A percentile compares a stretch with the other conserved stretches of the same genome.
These are phyloP conservation scores for Heteractis magnifica DNA, from an alignment of 92 coral and sea anemone species.

Conservation along the genomic window DNA sequence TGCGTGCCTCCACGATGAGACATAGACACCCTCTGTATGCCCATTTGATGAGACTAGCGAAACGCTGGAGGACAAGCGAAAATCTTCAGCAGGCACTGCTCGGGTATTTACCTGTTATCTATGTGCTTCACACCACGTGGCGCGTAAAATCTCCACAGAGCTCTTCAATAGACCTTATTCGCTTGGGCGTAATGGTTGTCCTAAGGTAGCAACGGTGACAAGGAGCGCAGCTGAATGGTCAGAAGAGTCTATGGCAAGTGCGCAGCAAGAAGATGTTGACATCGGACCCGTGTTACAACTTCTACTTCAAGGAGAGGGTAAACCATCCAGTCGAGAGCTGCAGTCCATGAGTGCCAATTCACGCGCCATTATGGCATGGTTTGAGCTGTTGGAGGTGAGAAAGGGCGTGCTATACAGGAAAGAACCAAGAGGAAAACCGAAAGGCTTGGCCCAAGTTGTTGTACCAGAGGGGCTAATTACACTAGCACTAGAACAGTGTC, in stretches of 20 bases:
- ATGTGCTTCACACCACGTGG: no score
- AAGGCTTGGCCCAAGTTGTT: slow-evolving; percentile 10
- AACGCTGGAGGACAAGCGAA: no score
- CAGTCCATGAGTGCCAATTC: slow-evolving; percentile 18
- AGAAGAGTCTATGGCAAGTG: slow-evolving; percentile 34
- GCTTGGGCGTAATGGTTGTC: no score
- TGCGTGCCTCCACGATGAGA: no score
- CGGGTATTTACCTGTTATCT: no score
- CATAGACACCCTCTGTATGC: no score
- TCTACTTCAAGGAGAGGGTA: slow-evolving; percentile 5
- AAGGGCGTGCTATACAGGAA: slow-evolving; percentile 10
- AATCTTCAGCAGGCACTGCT: no score
- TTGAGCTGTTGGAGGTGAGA: slow-evolving; percentile 14
- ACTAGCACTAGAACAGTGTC: slow-evolving; percentile 26
- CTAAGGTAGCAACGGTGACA: neutral
- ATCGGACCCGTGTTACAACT: slow-evolving; percentile 17
- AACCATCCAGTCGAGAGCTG: slow-evolving; percentile 18
- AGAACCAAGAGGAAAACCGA: neutral
- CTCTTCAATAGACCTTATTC: no score
- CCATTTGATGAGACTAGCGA: no score
- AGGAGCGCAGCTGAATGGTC: slow-evolving; percentile 8
- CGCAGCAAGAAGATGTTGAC: slow-evolving; percentile 51
- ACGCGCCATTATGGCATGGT: slow-evolving; percentile 32
- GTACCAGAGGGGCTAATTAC: slow-evolving; percentile 25
- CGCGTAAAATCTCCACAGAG: no score